phyloP scores from a whole-genome alignment of 2,113 vertebrate species.

The Australoheros scitulus region DNA sequence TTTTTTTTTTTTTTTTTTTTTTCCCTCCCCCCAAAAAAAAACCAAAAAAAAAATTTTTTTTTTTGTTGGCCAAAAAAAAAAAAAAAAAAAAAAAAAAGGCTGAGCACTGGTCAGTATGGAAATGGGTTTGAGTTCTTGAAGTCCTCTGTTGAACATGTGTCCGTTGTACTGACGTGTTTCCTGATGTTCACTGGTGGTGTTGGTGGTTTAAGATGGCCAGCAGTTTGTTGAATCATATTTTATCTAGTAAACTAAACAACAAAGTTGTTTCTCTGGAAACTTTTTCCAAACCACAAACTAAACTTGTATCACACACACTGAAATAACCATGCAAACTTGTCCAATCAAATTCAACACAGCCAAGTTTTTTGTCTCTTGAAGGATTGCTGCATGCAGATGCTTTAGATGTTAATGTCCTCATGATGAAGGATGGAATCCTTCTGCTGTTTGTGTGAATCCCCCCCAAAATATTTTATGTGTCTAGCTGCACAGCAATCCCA shows the following conservation, averaged over 20 bases:
- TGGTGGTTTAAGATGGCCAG: neutral
- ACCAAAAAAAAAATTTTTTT: too few relatives aligned
- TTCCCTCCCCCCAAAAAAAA: too few relatives aligned
- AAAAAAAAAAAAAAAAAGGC: neutral
- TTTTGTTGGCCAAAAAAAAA: too few relatives aligned
- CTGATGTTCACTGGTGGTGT: constrained; percentile 13
- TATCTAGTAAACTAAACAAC: neutral
- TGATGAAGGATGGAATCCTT: neutral
- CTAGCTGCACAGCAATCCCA: neutral
- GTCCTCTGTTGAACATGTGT: constrained; percentile 39
- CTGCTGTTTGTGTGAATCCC: neutral
- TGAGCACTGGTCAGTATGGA: constrained; percentile 34
- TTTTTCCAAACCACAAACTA: constrained; percentile 10
- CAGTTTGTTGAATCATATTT: constrained; percentile 26
- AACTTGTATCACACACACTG: neutral
- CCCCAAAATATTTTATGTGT: neutral
- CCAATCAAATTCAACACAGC: neutral
- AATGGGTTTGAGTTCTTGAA: constrained; percentile 26
- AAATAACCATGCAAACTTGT: neutral
- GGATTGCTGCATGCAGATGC: neutral
- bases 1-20: too few relatives aligned
- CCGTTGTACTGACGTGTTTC: constrained; percentile 10
- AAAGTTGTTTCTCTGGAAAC: neutral
- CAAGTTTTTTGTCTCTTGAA: neutral
- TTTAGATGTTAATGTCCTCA: neutral